phyloP scores from a whole-genome alignment of 2,797 vertebrate genomes.

The Sylvilagus floridanus region DNA sequence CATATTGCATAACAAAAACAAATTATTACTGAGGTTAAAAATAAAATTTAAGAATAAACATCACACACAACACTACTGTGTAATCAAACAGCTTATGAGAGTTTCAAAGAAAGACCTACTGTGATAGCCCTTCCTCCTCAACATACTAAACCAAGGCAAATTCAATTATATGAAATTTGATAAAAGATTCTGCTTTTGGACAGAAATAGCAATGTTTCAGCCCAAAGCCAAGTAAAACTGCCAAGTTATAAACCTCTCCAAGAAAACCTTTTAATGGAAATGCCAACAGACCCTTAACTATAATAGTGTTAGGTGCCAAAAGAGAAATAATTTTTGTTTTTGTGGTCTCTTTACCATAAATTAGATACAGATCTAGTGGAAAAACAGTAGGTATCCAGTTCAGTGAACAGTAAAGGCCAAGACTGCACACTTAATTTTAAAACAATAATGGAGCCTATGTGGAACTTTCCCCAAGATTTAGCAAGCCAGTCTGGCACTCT shows the following conservation, averaged over 20 bases:
- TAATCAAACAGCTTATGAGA: constrained; percentile 27
- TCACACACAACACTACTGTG: background rate
- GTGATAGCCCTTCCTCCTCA: constrained; percentile 50
- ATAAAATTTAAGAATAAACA: constrained; percentile 22
- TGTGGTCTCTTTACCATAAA: constrained; percentile 86
- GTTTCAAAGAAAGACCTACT: constrained; percentile 33
- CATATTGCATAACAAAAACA: background rate
- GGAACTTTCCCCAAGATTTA: constrained; percentile 75
- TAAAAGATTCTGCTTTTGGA: constrained; percentile 86
- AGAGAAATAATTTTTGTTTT: constrained; percentile 88
- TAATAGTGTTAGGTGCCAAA: constrained; percentile 86
- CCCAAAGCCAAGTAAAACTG: constrained; percentile 87
- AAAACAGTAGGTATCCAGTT: constrained; percentile 87
- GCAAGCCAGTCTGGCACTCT: constrained; percentile 80
- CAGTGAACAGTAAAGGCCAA: constrained; percentile 85
- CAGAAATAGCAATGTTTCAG: constrained; percentile 86
- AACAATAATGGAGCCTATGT: constrained; percentile 83
- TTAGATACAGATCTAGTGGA: constrained; percentile 87
- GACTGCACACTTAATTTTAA: constrained; percentile 84
- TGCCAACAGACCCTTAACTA: constrained; percentile 88
- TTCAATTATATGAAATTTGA: constrained; percentile 86
- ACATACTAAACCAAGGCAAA: constrained; percentile 82
- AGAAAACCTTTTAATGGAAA: constrained; percentile 88
- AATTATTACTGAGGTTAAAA: constrained; percentile 12
- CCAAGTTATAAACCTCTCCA: constrained; percentile 89